phyloP scores from a whole-genome alignment of 2,113 vertebrate genomes.

The Anolis carolinensis region DNA sequence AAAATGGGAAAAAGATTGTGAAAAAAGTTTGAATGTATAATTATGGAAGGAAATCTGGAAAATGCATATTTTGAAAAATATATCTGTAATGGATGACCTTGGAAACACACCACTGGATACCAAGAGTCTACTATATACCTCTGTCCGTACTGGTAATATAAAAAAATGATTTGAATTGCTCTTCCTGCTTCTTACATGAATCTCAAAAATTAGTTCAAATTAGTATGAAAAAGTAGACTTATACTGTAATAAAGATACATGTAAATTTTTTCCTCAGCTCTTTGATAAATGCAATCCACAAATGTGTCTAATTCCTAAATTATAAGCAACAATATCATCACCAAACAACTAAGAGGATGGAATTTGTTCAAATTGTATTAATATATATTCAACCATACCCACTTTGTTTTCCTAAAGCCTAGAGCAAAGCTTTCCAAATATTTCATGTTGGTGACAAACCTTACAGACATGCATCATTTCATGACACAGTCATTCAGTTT shows the following conservation, averaged over 20 bases:
- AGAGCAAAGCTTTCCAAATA: no score
- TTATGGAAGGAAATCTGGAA: no score
- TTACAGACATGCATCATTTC: no score
- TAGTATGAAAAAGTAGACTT: background rate
- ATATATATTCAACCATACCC: background rate
- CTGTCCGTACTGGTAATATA: background rate
- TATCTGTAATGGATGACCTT: no score
- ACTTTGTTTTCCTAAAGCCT: background rate
- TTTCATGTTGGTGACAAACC: no score
- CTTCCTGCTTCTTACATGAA: slow-evolving; percentile 13
- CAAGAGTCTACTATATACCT: no score
- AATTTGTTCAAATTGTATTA: slow-evolving; percentile 13
- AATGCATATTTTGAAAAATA: no score
- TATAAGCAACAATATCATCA: background rate
- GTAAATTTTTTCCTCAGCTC: background rate
- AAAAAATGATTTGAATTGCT: background rate
- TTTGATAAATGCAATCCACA: background rate
- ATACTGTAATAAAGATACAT: background rate
- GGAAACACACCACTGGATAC: no score
- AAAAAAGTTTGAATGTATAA: no score
- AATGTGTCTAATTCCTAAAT: background rate
- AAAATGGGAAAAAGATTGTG: no score
- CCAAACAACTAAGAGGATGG: background rate
- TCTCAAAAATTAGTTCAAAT: slow-evolving; percentile 9
- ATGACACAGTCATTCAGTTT: no score